Percentiles rank a stretch among this genome's conserved stretches.
Conservation (phyloP, 2,888 invertebrate species). For the Parascotia fuliginaria region DNA sequence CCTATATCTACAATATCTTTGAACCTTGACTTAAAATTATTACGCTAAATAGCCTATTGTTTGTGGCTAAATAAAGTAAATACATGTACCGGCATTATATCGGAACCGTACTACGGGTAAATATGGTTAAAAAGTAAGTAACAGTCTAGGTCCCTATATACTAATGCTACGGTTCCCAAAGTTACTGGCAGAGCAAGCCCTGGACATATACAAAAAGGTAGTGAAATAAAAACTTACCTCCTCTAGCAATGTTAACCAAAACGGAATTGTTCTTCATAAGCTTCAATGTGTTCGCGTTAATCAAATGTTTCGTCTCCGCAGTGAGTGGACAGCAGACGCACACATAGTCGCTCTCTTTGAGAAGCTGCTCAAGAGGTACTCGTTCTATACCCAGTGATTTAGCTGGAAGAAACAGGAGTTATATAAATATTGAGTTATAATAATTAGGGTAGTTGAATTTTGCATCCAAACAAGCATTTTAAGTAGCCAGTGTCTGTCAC, state of each 20-base stretch:
- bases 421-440: background rate
- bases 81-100: too few relatives aligned
- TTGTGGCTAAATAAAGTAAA: too few relatives aligned
- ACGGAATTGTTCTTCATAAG: constrained; percentile 92
- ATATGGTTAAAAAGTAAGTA: too few relatives aligned
- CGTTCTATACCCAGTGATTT: constrained; percentile 86
- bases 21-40: too few relatives aligned
- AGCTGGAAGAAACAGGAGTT: constrained; percentile 46
- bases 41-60: too few relatives aligned
- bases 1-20: too few relatives aligned
- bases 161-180: too few relatives aligned
- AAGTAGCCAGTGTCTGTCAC: too few relatives aligned
- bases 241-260: constrained; percentile 91
- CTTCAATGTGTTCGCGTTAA: constrained; percentile 88
- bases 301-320: constrained; percentile 88
- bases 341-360: constrained; percentile 91
- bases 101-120: too few relatives aligned
- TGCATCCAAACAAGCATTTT: too few relatives aligned
- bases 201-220: background rate
- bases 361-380: constrained; percentile 88
- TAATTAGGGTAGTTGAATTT: background rate
- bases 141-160: too few relatives aligned
- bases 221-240: constrained; percentile 69
- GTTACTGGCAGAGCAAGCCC: too few relatives aligned
- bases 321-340: constrained; percentile 89